Percentiles rank a stretch among this genome's conserved stretches.
These are phyloP conservation scores for Trissonchulus latispiculum DNA, from an alignment of 2,888 invertebrate species.

Conservation along the genomic window DNA sequence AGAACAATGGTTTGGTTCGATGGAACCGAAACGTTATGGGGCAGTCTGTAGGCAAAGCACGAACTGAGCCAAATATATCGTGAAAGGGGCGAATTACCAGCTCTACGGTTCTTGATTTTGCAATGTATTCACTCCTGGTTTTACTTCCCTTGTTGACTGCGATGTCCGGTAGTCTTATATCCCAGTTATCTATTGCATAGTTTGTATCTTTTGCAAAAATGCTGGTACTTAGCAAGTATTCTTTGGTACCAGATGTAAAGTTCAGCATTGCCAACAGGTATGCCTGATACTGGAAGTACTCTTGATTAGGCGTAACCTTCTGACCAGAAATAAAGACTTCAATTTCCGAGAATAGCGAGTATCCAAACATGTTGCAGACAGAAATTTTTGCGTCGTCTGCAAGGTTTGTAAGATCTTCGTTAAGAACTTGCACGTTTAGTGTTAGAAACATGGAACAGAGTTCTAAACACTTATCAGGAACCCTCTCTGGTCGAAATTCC, in stretches of 20 bases:
- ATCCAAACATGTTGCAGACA: neutral
- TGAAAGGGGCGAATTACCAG: neutral
- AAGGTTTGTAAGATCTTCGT: neutral
- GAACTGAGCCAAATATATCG: neutral
- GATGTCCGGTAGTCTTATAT: no score
- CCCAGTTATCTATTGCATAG: neutral
- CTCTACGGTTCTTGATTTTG: neutral
- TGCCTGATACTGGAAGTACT: neutral
- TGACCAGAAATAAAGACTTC: neutral
- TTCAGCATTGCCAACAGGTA: neutral
- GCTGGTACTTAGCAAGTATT: neutral
- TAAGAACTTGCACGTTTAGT: neutral
- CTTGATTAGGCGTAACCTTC: neutral
- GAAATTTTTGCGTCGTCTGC: neutral
- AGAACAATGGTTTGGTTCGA: neutral
- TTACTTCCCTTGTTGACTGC: neutral
- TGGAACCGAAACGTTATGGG: neutral
- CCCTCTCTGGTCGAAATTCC: neutral
- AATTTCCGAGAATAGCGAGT: neutral
- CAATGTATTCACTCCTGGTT: neutral
- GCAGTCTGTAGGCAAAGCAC: neutral
- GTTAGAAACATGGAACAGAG: neutral
- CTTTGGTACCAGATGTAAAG: neutral
- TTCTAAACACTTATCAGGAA: neutral
- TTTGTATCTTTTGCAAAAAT: neutral